Base-by-base conservation (phyloP, 1,140 invertebrate species). In the Trachymyrmex cornetzi region DNA sequence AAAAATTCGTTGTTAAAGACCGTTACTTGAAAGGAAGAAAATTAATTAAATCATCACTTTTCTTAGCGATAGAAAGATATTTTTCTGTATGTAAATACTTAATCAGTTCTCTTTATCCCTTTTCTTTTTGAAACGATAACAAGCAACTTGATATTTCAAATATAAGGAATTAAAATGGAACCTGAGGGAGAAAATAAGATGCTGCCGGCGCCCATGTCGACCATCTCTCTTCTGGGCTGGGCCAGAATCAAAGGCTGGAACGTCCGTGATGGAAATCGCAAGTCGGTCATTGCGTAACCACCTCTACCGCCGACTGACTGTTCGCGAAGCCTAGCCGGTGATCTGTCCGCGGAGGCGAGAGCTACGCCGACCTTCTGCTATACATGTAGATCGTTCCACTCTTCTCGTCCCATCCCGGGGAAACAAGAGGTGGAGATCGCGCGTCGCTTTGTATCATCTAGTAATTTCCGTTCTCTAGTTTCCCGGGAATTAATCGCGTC, bases 361-460 rank as follows among this genome's bases (percentile, higher is more conserved):
- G 91, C 81, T 90, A 80, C 88, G 86, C 77, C 77, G 91, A 91
- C 89, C 91, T 91, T 91, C 71, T 84, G 34, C 27, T 24, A 30
- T 55, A 64, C 87, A 59, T 53, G 24, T 57, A 44, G 30, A 24
- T 50, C 66, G 66, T n/a, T 12, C 22, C 38, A n/a, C 66, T 67
- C 66, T 19, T 34, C 66, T 38, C 71, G 63, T 67, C 55, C 44
- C 79, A 57, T 53, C 63, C 3, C n/a, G 85, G 44, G 30, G 2
- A 24, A 53, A 55, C 19, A 6, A 53, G 48, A 34, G 50, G 48
- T 24, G 57, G 61, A 30, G 14, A 75, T 38, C 55, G 53, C 72
- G 53, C 53, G 57, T 27, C 69, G 48, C 27, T 50, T 57, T 75
- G 63, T 22, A 50, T 48, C 38, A 66, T 66, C 44, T 27, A 30